Evolutionary conservation across 1,140 invertebrate species (phyloP), one percentile per base, ranked within the genome.

Genomic region (Heliothis subflexa): DNA sequence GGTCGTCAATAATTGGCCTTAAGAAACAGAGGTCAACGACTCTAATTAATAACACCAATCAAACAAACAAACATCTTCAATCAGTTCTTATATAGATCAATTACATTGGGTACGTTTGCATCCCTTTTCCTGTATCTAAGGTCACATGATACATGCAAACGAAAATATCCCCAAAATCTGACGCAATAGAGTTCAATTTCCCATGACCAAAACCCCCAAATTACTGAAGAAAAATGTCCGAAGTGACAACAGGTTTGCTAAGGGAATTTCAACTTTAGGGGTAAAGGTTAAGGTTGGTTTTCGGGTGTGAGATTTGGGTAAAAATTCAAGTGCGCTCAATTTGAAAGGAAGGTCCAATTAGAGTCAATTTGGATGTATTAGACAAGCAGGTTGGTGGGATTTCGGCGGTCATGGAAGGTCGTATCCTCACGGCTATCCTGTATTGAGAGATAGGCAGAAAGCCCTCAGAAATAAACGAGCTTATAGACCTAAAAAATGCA

Each of bases 341-440:
- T 91, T 87, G 86, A 76, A 78, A 90, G 90, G 90, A 91, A 90
- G 87, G 79, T 18, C 81, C 90, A 91, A 90, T 91, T 91, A 90
- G 81, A 84, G 81, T 82, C 90, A 91, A 91, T 90, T 90, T 84
- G 81, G 77, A 81, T 85, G 86, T 86, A 87, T 91, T 89, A 91
- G 86, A 86, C 83, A 86, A 85, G 82, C 55, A 47, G n/a, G 52
- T 75, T 75, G 40, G 14, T 47, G 55, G 72, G 57, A 54, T 71
- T 71, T 71, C 28, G 68, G 68, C 52, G 28, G 68, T 71, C 50
- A 40, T 11, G 21, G 21, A 28, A 71, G 68, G 52, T 55, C 68
- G 40, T 16, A 21, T 66, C 40, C 47, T 66, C 40, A 66, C 16
- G 16, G 13, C 40, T 13, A 5, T 59, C 2, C 28, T 18, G 45